Evolutionary conservation across 2,113 vertebrate genomes (phyloP).

Genomic region (Equus quagga): DNA sequence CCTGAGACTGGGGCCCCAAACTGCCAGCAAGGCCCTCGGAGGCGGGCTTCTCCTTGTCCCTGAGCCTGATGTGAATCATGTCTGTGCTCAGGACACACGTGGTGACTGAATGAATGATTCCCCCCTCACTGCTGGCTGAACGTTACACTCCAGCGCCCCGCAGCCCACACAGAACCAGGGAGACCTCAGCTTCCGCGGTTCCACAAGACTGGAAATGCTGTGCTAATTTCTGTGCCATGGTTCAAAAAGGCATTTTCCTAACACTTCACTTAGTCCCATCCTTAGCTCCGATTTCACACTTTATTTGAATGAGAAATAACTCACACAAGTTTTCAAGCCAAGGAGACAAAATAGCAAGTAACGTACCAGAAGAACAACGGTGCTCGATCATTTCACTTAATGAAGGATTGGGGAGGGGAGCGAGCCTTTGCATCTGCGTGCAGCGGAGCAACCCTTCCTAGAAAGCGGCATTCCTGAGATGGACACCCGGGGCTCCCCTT

Average conservation of each 20-base stretch:
- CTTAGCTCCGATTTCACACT: neutral
- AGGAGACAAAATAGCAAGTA: neutral
- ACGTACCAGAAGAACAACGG: no score
- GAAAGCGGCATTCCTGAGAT: neutral
- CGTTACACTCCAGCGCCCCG: neutral
- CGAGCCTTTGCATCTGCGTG: neutral
- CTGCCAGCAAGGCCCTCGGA: neutral
- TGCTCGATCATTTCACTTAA: accelerated
- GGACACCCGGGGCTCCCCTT: no score
- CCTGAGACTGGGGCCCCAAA: neutral
- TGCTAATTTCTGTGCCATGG: accelerated
- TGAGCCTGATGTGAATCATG: accelerated
- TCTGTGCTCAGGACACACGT: accelerated
- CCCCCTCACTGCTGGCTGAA: neutral
- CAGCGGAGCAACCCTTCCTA: neutral
- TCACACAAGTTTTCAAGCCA: neutral
- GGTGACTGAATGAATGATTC: accelerated
- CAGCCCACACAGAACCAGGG: accelerated
- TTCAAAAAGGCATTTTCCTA: neutral
- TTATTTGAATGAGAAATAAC: neutral
- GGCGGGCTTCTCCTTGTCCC: neutral
- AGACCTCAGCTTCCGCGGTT: neutral
- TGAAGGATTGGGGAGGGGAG: neutral
- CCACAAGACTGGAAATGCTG: neutral
- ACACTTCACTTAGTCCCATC: neutral